Percentiles rank a stretch among this genome's conserved stretches.
Conservation (phyloP, 1,140 invertebrate genomes). For the Carcinoscorpius rotundicauda region DNA sequence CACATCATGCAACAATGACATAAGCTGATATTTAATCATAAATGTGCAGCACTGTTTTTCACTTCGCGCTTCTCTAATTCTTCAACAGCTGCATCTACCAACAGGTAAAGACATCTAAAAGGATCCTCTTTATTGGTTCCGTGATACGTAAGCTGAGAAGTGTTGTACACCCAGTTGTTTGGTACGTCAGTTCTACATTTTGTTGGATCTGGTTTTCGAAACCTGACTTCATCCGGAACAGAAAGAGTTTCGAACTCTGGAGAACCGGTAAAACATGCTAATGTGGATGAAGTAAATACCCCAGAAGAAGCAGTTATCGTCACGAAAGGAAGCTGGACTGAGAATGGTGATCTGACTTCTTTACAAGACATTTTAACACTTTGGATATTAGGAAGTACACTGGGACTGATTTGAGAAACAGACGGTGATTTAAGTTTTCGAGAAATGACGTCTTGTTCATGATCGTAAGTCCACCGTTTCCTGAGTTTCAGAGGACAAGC, state of each 20-base stretch:
- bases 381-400: conserved; percentile 6
- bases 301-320: conserved; percentile 13
- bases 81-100: conserved; percentile 72
- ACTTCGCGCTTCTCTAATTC: conserved; percentile 13
- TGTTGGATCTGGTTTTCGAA: not conserved
- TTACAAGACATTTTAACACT: conserved; percentile 14
- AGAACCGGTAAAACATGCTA: conserved; percentile 40
- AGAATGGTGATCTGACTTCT: not conserved
- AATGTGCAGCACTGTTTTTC: not conserved
- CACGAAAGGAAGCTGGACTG: not conserved
- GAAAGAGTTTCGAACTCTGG: not conserved
- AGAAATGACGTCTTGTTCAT: conserved; percentile 23
- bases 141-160: conserved; percentile 23
- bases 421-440: conserved; percentile 9
- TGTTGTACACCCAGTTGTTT: not conserved
- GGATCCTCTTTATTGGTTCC: conserved; percentile 50
- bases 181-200: no score
- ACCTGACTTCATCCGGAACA: conserved; percentile 11
- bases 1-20: no score
- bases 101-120: conserved; percentile 69
- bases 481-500: conserved; percentile 24
- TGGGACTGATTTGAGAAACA: conserved; percentile 1
- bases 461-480: conserved; percentile 24
- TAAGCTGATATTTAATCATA: no score
- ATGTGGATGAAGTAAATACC: conserved; percentile 13